These are phyloP conservation scores for Hoplodrina ambigua DNA, from an alignment of 2,888 invertebrate genomes.

Conservation along the genomic window DNA sequence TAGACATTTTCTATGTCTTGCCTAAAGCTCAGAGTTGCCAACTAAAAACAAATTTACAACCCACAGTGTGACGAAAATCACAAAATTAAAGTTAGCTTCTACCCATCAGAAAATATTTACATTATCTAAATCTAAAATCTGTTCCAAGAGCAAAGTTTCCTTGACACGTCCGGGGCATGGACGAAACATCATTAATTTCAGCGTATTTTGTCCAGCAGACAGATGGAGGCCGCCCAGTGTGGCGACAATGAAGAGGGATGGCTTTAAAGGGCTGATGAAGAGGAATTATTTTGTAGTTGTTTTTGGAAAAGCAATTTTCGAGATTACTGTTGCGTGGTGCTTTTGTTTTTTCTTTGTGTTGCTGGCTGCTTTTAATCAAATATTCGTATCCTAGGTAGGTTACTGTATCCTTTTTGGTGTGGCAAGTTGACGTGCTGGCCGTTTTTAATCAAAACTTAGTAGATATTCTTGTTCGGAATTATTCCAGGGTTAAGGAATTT, in stretches of 20 bases:
- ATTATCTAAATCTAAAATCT: conserved; percentile 35
- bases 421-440: too few species aligned
- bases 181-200: conserved; percentile 66
- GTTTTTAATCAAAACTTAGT: too few species aligned
- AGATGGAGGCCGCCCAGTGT: conserved; percentile 49
- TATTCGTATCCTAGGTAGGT: too few species aligned
- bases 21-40: too few species aligned
- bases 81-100: neutral
- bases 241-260: conserved; percentile 58
- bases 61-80: neutral
- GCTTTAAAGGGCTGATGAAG: conserved; percentile 38
- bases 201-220: conserved; percentile 59
- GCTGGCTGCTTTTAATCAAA: too few species aligned
- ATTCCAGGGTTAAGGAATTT: too few species aligned
- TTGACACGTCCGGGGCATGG: conserved; percentile 42
- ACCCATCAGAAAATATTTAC: conserved; percentile 9
- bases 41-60: too few species aligned
- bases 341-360: neutral
- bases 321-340: neutral
- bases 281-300: conserved; percentile 37
- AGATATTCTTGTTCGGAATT: too few species aligned
- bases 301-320: conserved; percentile 16
- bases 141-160: conserved; percentile 13
- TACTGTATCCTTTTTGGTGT: too few species aligned
- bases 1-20: too few species aligned